Evolutionary conservation across 30 jellyfish, hydroid and myxozoan species (phyloP), one percentile per base, ranked within the genome.

Genomic region (Cassiopea andromeda): DNA sequence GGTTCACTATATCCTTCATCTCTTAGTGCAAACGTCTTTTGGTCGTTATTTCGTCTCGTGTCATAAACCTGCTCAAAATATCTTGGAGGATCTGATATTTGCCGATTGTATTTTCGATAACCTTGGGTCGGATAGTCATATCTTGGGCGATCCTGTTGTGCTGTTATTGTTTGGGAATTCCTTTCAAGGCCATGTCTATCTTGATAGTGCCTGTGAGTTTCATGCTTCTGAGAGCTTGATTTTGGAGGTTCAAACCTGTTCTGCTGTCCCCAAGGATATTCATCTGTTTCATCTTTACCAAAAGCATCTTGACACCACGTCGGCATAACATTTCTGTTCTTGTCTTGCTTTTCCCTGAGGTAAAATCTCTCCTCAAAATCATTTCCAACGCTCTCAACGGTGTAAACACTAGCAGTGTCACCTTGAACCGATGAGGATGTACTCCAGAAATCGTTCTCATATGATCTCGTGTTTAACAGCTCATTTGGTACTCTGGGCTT

Each of bases 381-480:
- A 49, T 87, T 90, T 69, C 78, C 94, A 7, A 87, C 43, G 61
- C 93, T 85, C 61, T 49, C 75, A 27, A 67, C 47, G 10, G 90
- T 69, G 69, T 71, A 49, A 67, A 73, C 86, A 59, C 90, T 87
- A 15, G 12, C 90, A 17, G 90, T 78, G 50, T 87, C 94, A 2
- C 94, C 94, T 38, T 73, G 77, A 9, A 78, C 46, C 9, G 94
- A 87, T 27, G 90, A 77, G 1, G 73, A 46, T 43, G 94, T 61
- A 48, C 86, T 61, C 94, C 94, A 87, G 44, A 87, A 87, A 49
- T 87, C 94, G 17, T 69, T 69, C 77, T 87, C 94, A 45, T 69
- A 71, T 13, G 86, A 44, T 45, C 89, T 8, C 57, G 81, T 85
- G 44, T 61, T 59, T 18, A 87, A n/a, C 79, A 77, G 5, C 44